A percentile compares a stretch with the other conserved stretches of the same genome.
These are phyloP conservation scores for Cephus runcator DNA, from an alignment of 2,888 invertebrate species.

Conservation along the genomic window DNA sequence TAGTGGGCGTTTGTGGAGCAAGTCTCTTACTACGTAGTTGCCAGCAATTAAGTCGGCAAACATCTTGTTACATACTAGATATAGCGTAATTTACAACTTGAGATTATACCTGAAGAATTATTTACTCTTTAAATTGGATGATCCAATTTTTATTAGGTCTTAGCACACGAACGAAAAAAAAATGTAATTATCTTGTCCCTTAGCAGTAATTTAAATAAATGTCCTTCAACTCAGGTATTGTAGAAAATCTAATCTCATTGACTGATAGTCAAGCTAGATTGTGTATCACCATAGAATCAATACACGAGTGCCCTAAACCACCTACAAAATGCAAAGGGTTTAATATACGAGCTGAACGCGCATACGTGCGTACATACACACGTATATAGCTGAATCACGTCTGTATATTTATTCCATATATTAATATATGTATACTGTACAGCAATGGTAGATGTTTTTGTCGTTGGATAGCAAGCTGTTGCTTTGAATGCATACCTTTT, in stretches of 20 bases:
- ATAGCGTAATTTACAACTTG: neutral
- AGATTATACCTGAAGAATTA: neutral
- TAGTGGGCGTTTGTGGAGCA: slow-evolving; percentile 3
- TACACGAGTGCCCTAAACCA: neutral
- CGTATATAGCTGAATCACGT: neutral
- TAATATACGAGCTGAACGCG: neutral
- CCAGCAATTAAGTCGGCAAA: slow-evolving; percentile 5
- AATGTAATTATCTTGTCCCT: neutral
- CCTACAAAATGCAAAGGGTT: neutral
- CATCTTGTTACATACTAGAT: neutral
- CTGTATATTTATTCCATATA: neutral
- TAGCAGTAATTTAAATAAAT: neutral
- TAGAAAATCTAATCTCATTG: neutral
- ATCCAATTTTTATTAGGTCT: neutral
- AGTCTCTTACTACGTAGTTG: slow-evolving; percentile 6
- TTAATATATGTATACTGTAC: neutral
- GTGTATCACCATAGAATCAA: neutral
- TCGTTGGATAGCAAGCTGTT: neutral
- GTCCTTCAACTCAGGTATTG: neutral
- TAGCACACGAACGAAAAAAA: neutral
- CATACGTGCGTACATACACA: neutral
- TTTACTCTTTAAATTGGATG: neutral
- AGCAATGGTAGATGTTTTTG: neutral
- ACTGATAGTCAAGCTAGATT: neutral
- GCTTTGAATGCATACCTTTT: neutral